Percentiles rank a stretch among this genome's conserved stretches.
These are phyloP conservation scores for Procambarus clarkii DNA, from an alignment of 1,140 invertebrate genomes.

Conservation along the genomic window DNA sequence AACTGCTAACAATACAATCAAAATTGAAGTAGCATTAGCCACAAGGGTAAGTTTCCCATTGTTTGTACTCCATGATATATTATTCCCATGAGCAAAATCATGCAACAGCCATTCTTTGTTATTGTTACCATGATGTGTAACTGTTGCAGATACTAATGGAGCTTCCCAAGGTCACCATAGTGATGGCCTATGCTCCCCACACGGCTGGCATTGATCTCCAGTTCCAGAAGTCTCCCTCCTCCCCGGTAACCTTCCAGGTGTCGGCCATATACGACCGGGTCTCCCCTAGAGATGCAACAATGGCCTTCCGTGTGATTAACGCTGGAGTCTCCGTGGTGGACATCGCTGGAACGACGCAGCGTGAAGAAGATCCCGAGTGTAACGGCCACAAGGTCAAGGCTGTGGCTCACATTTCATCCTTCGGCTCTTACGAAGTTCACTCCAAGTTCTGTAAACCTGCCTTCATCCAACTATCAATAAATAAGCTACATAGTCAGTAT, in stretches of 20 bases:
- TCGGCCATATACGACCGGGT: constrained; percentile 27
- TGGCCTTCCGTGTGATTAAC: constrained; percentile 9
- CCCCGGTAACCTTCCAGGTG: constrained; percentile 24
- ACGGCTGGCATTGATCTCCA: constrained; percentile 30
- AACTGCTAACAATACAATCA: constrained; percentile 33
- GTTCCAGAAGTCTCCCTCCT: constrained; percentile 44
- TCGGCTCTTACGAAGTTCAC: constrained; percentile 25
- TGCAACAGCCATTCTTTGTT: not conserved
- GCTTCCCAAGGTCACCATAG: constrained; percentile 16
- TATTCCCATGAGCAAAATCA: not conserved
- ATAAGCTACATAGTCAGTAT: not conserved
- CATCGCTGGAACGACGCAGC: constrained; percentile 7
- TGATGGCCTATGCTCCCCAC: not conserved
- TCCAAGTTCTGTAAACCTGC: constrained; percentile 31
- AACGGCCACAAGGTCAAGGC: constrained; percentile 22
- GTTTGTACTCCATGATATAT: not conserved
- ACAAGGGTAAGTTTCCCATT: constrained; percentile 18
- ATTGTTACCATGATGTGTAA: not conserved
- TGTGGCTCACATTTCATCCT: not conserved
- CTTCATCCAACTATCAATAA: constrained; percentile 18
- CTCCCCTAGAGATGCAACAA: constrained; percentile 1
- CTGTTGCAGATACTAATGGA: constrained; percentile 25
- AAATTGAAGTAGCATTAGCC: not conserved
- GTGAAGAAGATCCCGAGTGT: constrained; percentile 9
- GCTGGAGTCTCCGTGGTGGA: constrained; percentile 19